A percentile compares a stretch with the other conserved stretches of the same genome.
These are phyloP conservation scores for Desoria tigrina DNA, from an alignment of 2,888 invertebrate genomes.

Conservation along the genomic window DNA sequence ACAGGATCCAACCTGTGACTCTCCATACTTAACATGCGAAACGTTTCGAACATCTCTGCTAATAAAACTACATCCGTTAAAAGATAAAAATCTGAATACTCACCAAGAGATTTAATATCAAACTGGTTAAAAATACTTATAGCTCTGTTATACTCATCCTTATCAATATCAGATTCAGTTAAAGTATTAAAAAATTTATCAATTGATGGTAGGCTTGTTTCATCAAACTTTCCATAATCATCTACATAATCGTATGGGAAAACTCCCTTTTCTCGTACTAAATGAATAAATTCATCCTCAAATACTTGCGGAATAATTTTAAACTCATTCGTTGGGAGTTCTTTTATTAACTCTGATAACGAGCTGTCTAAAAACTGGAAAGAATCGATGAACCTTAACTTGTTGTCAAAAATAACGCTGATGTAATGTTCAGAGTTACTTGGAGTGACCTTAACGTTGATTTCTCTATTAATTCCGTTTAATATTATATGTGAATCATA, in stretches of 20 bases:
- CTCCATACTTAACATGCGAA: conserved; percentile 42
- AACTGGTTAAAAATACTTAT: background rate
- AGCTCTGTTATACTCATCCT: background rate
- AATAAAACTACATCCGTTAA: conserved; percentile 47
- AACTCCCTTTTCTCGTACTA: conserved; percentile 29
- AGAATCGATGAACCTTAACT: conserved; percentile 27
- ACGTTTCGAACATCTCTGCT: conserved; percentile 53
- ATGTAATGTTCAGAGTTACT: conserved; percentile 25
- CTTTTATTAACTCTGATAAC: conserved; percentile 20
- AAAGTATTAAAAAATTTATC: conserved; percentile 20
- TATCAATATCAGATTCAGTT: background rate
- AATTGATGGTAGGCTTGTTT: conserved; percentile 19
- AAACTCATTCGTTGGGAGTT: conserved; percentile 27
- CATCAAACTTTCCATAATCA: conserved; percentile 19
- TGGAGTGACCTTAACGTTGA: conserved; percentile 24
- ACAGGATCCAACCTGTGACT: conserved; percentile 51
- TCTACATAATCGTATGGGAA: conserved; percentile 30
- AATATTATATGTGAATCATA: too few relatives aligned
- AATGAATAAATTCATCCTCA: background rate
- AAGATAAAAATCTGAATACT: conserved; percentile 52
- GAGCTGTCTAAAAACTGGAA: conserved; percentile 13
- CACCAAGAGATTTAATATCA: conserved; percentile 32
- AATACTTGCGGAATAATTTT: conserved; percentile 7
- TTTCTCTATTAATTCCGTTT: too few relatives aligned
- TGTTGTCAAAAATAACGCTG: conserved; percentile 14